Evolutionary conservation across 2,888 invertebrate species (phyloP).

Genomic region (Erynnis tages): DNA sequence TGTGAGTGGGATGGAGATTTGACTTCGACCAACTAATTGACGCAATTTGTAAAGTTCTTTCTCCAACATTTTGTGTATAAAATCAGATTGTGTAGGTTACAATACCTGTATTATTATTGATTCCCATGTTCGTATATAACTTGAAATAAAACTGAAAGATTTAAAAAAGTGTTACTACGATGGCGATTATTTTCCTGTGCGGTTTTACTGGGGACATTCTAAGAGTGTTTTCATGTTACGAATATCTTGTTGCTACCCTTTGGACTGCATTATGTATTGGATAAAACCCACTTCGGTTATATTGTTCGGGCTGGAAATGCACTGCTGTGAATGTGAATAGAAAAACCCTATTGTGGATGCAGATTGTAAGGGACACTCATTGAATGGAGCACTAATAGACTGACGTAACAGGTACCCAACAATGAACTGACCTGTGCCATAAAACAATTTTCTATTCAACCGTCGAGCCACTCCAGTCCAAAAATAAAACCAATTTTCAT

Average conservation of each 20-base stretch:
- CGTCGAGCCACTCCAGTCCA: not conserved
- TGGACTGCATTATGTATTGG: not conserved
- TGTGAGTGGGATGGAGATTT: too few species aligned
- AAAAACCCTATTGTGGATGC: conserved; percentile 16
- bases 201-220: not conserved
- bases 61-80: too few species aligned
- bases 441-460: not conserved
- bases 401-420: conserved; percentile 10
- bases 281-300: not conserved
- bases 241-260: not conserved
- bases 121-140: too few species aligned
- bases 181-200: not conserved
- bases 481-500: not conserved
- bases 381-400: conserved; percentile 16
- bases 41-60: too few species aligned
- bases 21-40: too few species aligned
- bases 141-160: not conserved
- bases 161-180: not conserved
- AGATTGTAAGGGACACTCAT: conserved; percentile 11
- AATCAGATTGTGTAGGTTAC: too few species aligned
- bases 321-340: conserved; percentile 3
- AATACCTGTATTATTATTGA: too few species aligned
- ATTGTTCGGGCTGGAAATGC: not conserved
- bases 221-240: conserved; percentile 1
- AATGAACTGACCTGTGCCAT: not conserved